Evolutionary conservation across 2,797 vertebrate species (phyloP), one percentile per base, ranked within the genome.

Genomic region (Aphelocoma californica): DNA sequence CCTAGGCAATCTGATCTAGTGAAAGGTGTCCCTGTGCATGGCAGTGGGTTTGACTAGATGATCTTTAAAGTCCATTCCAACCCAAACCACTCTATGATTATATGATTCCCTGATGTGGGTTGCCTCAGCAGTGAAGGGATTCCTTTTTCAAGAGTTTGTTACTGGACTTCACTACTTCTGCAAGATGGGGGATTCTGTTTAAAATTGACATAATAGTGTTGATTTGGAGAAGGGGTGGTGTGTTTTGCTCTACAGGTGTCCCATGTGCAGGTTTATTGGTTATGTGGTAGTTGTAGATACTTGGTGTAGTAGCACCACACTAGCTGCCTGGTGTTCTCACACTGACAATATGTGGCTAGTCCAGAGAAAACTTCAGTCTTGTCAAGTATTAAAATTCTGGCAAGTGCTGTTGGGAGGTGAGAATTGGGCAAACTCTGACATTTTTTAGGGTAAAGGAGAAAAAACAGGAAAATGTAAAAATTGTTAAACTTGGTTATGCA

Each of bases 251-350:
- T 12, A 4, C 25, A 16, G 3, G 24, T 34, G 31, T 86, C 34
- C 32, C 29, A 7, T 18, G 3, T 34, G 17, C 24, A 36, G 24
- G 25, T 48, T 56, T 32, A 4, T 71, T 23, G 12, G 16, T 60
- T 69, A 6, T 18, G 28, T 50, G 44, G 10, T 56, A 57, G 31
- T 38, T 81, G 38, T n/a, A 72, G 34, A 10, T 70, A 25, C 14
- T 18, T 0, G 0, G 8, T 53, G 21, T 28, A 28, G 45, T 34
- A 65, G 28, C 3, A 17, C 56, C 8, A 11, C 32, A 9, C 10
- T 14, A 29, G 53, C 42, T 81, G 36, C 20, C 18, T 15, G 3
- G 8, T 62, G n/a, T 66, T 84, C 28, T 81, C 62, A 15, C 3
- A 12, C 3, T 38, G 44, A 18, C 31, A 17, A 1, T 36, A 56